Base-by-base conservation (phyloP, 2,888 invertebrate species). In the Falcaria lacertinaria region DNA sequence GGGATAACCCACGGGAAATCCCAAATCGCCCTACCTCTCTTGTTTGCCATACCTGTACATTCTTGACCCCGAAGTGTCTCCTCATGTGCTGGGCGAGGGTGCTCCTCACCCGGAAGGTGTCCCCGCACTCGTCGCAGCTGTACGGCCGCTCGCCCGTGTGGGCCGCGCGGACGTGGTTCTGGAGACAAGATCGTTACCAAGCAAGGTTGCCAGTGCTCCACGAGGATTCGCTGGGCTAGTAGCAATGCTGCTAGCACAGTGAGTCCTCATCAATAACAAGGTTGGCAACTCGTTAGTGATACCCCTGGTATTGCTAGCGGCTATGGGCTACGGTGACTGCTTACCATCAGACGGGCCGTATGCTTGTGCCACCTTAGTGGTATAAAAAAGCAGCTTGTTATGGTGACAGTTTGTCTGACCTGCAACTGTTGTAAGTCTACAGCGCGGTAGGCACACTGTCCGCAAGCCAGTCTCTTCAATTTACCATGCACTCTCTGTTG, bases 71-170 rank as follows among this genome's bases (percentile, higher is more conserved):
- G 34, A 61, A 64, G 11, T 70, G 70, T 2, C 33, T 56, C 17
- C 61, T 41, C 58, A 69, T 60, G 6, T 70, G 70, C n/a, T 70
- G 70, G 0, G 43, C 52, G 1, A 70, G 52, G 36, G 57, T 59
- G 0, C 52, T 50, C 0, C 66, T 34, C 58, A 62, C 55, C 1
- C 60, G 41, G 45, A 70, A 70, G 1, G 49, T 34, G n/a, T 45
- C 45, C 0, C 62, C 64, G 40, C 70, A 70, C 0, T 54, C 60
- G 15, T 60, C 57, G 34, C 70, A 70, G 1, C 45, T 40, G 45
- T 42, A 70, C 0, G 70, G 70, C 0, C 66, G 42, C 19, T 68
- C 69, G 0, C 66, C 68, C 0, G 70, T 70, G 38, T 70, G 70
- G 0, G 39, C 49, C 0, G 60, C 52, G 0, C 66, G 51, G 19